These are phyloP conservation scores for Dinocampus coccinellae DNA, from an alignment of 2,888 invertebrate species.

Conservation along the genomic window DNA sequence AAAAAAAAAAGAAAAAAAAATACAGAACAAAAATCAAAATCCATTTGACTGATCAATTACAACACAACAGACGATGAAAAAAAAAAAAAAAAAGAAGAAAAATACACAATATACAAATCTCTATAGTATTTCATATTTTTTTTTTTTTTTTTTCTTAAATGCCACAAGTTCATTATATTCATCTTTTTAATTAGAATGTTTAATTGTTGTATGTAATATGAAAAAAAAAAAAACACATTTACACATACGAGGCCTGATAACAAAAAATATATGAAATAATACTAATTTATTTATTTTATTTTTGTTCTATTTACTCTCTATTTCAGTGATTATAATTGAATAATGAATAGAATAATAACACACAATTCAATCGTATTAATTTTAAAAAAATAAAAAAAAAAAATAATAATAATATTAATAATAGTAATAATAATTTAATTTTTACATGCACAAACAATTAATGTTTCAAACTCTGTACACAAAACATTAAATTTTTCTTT, in stretches of 20 bases:
- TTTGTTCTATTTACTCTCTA: not conserved
- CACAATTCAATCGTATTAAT: not conserved
- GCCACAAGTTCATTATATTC: not conserved
- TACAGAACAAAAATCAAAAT: not conserved
- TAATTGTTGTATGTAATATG: not conserved
- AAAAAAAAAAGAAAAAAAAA: not conserved
- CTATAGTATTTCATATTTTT: no score
- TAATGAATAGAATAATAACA: not conserved
- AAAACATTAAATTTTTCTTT: not conserved
- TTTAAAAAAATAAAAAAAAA: constrained; percentile 8
- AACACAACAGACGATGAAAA: no score
- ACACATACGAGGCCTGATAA: not conserved
- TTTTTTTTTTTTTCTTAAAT: not conserved
- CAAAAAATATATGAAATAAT: not conserved
- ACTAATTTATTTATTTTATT: not conserved
- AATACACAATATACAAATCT: no score
- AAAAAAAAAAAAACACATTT: not conserved
- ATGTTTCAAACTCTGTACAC: not conserved
- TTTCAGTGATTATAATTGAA: not conserved
- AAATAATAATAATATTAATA: no score
- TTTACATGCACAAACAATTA: not conserved
- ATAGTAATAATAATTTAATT: not conserved
- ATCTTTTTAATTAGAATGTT: not conserved
- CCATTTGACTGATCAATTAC: not conserved
- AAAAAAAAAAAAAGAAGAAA: no score